These are phyloP conservation scores for Drosophila prostipennis DNA, from an alignment of 2,888 invertebrate genomes.

Conservation along the genomic window DNA sequence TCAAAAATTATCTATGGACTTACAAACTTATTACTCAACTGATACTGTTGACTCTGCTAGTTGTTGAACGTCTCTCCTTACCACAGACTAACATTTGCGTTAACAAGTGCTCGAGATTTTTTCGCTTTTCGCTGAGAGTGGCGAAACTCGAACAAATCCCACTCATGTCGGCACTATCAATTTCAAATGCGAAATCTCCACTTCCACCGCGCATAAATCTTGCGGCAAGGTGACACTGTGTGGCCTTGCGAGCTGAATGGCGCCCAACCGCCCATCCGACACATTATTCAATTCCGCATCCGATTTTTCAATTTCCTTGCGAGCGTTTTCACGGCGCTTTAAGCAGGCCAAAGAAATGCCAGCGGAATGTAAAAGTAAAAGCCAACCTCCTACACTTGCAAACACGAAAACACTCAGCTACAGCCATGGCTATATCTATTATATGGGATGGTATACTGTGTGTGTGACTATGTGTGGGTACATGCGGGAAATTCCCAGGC, in stretches of 20 bases:
- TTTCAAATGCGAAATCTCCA: conserved; percentile 60
- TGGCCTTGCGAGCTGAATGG: conserved; percentile 24
- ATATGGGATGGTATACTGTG: conserved; percentile 15
- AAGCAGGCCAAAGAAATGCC: conserved; percentile 60
- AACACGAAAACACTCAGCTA: neutral
- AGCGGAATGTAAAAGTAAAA: conserved; percentile 47
- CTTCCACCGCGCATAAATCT: conserved; percentile 62
- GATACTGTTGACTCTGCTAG: conserved; percentile 10
- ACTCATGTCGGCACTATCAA: conserved; percentile 66
- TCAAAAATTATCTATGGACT: conserved; percentile 10
- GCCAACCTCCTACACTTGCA: conserved; percentile 40
- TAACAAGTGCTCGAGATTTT: conserved; percentile 39
- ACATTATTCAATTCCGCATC: conserved; percentile 71
- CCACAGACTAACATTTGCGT: conserved; percentile 32
- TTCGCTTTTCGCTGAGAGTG: conserved; percentile 25
- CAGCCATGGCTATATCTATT: conserved; percentile 33
- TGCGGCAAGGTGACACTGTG: conserved; percentile 41
- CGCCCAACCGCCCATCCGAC: conserved; percentile 13
- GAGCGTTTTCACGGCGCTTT: conserved; percentile 70
- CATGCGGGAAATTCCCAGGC: conserved; percentile 65
- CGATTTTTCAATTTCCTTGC: conserved; percentile 74
- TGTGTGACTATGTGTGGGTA: conserved; percentile 8
- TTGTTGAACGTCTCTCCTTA: conserved; percentile 28
- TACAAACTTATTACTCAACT: neutral
- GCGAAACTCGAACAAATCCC: conserved; percentile 49